These are phyloP conservation scores for Bradypus variegatus DNA, from an alignment of 2,797 vertebrate genomes.

Conservation along the genomic window DNA sequence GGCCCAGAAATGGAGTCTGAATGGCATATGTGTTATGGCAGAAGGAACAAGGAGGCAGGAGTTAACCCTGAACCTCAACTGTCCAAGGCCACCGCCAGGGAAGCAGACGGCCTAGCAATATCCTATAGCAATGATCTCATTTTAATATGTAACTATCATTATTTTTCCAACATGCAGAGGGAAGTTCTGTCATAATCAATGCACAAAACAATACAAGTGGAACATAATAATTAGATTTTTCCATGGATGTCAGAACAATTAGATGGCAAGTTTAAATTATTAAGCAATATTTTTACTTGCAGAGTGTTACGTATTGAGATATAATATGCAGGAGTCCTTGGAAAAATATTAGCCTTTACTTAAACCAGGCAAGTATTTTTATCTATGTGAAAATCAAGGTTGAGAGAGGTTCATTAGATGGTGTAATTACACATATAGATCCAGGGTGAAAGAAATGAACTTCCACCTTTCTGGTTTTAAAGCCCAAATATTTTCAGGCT, in stretches of 20 bases:
- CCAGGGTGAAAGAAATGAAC: neutral
- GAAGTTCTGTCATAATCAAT: neutral
- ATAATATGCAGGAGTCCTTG: neutral
- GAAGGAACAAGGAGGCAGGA: neutral
- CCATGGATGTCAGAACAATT: neutral
- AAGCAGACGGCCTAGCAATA: neutral
- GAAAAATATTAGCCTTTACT: neutral
- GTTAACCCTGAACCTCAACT: neutral
- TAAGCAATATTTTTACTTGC: neutral
- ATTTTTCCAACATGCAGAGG: neutral
- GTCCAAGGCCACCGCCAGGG: neutral
- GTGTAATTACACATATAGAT: neutral
- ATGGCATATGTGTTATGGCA: neutral
- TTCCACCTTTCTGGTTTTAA: neutral
- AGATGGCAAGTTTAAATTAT: conserved; percentile 10
- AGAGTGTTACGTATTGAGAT: neutral
- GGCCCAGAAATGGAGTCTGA: neutral
- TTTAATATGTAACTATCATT: conserved; percentile 14
- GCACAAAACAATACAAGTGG: conserved; percentile 6
- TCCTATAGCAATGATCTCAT: neutral
- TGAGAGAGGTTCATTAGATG: neutral
- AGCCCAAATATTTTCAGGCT: conserved; percentile 10
- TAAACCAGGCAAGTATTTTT: neutral
- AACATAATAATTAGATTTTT: neutral
- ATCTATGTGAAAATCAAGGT: neutral